Conservation (phyloP, 2,888 invertebrate species). For the Crepidodera aurea region DNA sequence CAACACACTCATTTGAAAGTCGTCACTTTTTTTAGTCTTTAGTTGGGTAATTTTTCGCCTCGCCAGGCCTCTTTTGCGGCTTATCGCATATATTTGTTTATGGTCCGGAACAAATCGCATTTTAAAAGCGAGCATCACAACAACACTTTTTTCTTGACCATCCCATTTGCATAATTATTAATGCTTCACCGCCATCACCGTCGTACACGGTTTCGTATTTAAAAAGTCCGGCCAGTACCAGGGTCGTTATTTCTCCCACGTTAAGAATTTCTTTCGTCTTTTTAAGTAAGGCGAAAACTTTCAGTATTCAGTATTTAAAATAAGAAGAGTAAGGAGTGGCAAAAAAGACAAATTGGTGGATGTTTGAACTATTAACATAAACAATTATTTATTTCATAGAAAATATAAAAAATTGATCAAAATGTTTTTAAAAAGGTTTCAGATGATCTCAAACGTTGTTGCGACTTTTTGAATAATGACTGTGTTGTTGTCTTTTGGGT, state of each 20-base stretch:
- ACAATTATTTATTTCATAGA: too few species aligned
- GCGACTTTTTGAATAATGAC: too few species aligned
- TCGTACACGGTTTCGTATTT: constrained; percentile 2
- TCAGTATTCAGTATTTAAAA: too few species aligned
- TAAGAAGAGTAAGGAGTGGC: too few species aligned
- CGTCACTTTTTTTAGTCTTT: background rate
- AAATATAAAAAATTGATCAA: constrained; percentile 29
- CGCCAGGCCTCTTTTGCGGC: constrained; percentile 20
- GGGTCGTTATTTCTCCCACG: too few species aligned
- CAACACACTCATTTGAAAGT: background rate
- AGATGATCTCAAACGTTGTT: constrained; percentile 70
- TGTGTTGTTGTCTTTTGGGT: too few species aligned
- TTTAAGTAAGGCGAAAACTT: too few species aligned
- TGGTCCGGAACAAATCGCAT: constrained; percentile 47
- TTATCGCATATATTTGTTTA: constrained; percentile 50
- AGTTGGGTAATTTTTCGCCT: constrained; percentile 6
- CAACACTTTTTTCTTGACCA: constrained; percentile 35
- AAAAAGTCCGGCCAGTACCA: too few species aligned
- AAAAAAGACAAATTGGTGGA: too few species aligned
- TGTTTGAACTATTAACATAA: too few species aligned
- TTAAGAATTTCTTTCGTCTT: too few species aligned
- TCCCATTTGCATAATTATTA: constrained; percentile 42
- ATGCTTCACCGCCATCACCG: constrained; percentile 33
- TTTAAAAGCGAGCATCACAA: constrained; percentile 40
- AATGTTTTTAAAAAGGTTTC: constrained; percentile 68